Evolutionary conservation across 2,113 vertebrate genomes (phyloP), one percentile per base, ranked within the genome.

Genomic region (Misgurnus anguillicaudatus): DNA sequence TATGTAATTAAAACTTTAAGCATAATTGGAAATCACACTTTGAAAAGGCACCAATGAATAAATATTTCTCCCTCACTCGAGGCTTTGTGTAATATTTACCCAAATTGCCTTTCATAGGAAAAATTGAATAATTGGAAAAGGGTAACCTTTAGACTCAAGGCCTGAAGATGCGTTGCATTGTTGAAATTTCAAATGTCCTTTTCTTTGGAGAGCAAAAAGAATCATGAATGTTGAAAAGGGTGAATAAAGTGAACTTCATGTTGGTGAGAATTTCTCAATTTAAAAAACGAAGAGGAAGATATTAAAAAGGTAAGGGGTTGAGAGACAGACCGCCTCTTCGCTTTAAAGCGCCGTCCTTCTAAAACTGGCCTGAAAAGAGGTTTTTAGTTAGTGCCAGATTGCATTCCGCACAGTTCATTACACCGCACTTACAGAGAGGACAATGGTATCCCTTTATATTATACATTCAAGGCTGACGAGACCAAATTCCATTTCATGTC

Each of bases 401-500:
- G 66, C 79, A 85, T 87, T 86, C 75, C 75, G 67, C 85, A 86
- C 73, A 86, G 80, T 84, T 85, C 82, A 85, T 80, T 86, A 83
- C 68, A 55, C 71, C 53, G 70, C 71, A 80, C 74, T 83, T 87
- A 77, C 80, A 17, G 58, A 58, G 78, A 86, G 84, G 83, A 85
- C 84, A 86, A 87, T 87, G 80, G 85, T 82, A 80, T 77, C 51
- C 58, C 75, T 75, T 85, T 81, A 75, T 87, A 87, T 87, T 83
- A 89, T 89, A 88, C 77, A 85, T 90, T 86, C 74, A 90, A 82
- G 82, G 82, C 81, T 78, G 81, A 77, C 53, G 42, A 85, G 85
- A 84, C 84, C 77, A 87, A 87, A 87, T 87, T 86, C 80, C 86
- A 86, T 89, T 89, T 84, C 75, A 82, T 87, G 76, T 85, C 77